Conservation (phyloP, 2,888 invertebrate genomes). For the Augochlorella aurata region DNA sequence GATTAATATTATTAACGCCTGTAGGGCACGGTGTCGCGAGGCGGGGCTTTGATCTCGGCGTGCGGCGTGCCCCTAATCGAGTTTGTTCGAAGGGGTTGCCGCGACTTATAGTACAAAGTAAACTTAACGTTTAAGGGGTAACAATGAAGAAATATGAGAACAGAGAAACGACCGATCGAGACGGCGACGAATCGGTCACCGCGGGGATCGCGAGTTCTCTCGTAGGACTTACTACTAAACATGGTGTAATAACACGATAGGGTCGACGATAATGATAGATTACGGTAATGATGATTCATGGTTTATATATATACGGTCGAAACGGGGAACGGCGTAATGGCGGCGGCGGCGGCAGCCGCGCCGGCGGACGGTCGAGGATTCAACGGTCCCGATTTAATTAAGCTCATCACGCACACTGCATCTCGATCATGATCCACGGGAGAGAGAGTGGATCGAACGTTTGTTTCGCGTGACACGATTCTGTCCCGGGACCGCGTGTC, state of each 20-base stretch:
- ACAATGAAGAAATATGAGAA: slow-evolving; percentile 30
- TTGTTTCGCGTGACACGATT: neutral
- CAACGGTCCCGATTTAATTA: slow-evolving; percentile 29
- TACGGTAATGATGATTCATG: slow-evolving; percentile 5
- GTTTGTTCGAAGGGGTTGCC: slow-evolving; percentile 51
- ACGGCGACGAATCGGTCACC: slow-evolving; percentile 29
- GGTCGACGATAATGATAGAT: slow-evolving; percentile 19
- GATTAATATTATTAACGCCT: slow-evolving; percentile 42
- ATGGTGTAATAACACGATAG: slow-evolving; percentile 61
- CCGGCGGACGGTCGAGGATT: slow-evolving; percentile 33
- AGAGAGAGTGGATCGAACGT: neutral
- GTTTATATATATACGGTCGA: slow-evolving; percentile 25
- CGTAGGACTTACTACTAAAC: slow-evolving; percentile 71
- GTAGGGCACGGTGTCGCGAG: slow-evolving; percentile 65
- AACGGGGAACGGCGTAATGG: slow-evolving; percentile 1
- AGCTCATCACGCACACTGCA: slow-evolving; percentile 16
- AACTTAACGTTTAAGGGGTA: slow-evolving; percentile 76
- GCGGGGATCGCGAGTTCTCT: slow-evolving; percentile 63
- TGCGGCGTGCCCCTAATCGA: slow-evolving; percentile 54
- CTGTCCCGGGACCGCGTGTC: neutral
- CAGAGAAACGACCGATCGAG: slow-evolving; percentile 41
- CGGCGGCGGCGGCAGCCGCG: slow-evolving; percentile 9
- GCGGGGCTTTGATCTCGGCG: slow-evolving; percentile 74
- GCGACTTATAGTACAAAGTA: slow-evolving; percentile 81
- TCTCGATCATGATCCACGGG: slow-evolving; percentile 21